phyloP scores from a whole-genome alignment of 92 coral and sea anemone genomes.

The Palythoa caribaeorum region DNA sequence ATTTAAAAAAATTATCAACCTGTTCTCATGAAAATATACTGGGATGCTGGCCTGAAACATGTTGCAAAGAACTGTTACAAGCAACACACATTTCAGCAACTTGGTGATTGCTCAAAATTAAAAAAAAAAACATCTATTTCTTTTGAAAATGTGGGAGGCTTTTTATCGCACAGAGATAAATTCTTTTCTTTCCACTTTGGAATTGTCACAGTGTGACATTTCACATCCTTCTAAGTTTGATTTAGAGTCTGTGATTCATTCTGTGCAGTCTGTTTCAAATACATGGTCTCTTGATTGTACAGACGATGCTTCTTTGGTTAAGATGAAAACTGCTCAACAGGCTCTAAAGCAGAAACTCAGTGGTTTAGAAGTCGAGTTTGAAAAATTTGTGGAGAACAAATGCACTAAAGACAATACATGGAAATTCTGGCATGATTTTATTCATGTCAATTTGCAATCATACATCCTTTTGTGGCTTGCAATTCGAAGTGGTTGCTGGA shows the following conservation, averaged over 20 bases:
- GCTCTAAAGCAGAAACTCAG: not conserved
- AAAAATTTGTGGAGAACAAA: not conserved
- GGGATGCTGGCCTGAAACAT: constrained; percentile 28
- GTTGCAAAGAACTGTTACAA: constrained; percentile 15
- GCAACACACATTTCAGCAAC: not conserved
- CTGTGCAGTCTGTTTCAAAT: constrained; percentile 3
- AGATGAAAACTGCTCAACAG: constrained; percentile 7
- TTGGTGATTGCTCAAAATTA: not conserved
- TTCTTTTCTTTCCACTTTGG: not conserved
- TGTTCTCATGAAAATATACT: constrained; percentile 13
- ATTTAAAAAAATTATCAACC: constrained; percentile 22
- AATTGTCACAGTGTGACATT: not conserved
- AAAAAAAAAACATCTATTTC: not conserved
- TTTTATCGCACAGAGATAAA: constrained; percentile 6
- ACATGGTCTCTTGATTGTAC: constrained; percentile 5
- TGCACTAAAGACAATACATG: constrained; percentile 5
- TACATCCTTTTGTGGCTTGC: constrained; percentile 16
- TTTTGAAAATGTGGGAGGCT: constrained; percentile 13
- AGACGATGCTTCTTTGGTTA: not conserved
- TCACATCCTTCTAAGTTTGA: not conserved
- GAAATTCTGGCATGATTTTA: constrained; percentile 24
- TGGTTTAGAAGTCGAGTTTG: constrained; percentile 9
- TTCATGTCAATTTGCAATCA: not conserved
- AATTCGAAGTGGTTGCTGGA: constrained; percentile 23
- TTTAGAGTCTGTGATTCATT: not conserved